Evolutionary conservation across 1,140 invertebrate genomes (phyloP).

Genomic region (Ctenoplectra terminalis): DNA sequence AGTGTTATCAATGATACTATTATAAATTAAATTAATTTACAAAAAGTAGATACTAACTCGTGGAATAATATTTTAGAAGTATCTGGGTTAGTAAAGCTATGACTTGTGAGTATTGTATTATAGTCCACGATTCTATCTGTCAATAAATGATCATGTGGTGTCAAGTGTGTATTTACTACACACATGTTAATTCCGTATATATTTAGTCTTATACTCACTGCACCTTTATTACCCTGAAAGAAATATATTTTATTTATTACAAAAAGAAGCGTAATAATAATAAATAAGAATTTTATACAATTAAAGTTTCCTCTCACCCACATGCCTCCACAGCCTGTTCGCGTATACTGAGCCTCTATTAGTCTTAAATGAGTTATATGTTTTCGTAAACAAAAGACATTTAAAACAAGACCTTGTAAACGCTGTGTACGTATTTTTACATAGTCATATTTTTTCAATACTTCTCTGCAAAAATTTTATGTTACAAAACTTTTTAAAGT

Average conservation of each 20-base stretch:
- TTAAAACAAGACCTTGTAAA: slow-evolving; percentile 91
- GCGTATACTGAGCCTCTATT: slow-evolving; percentile 92
- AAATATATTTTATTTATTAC: background rate
- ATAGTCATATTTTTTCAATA: slow-evolving; percentile 88
- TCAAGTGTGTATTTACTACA: slow-evolving; percentile 94
- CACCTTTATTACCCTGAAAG: slow-evolving; percentile 96
- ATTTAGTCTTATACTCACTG: slow-evolving; percentile 92
- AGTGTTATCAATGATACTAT: slow-evolving; percentile 49
- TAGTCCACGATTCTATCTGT: slow-evolving; percentile 93
- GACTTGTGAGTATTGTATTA: slow-evolving; percentile 90
- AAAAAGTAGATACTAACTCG: slow-evolving; percentile 87
- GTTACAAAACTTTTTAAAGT: background rate
- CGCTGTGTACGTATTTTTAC: slow-evolving; percentile 90
- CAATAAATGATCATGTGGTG: slow-evolving; percentile 92
- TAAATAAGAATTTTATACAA: background rate
- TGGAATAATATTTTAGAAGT: slow-evolving; percentile 94
- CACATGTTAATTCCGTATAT: slow-evolving; percentile 94
- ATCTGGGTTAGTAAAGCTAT: slow-evolving; percentile 88
- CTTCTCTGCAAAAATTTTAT: slow-evolving; percentile 83
- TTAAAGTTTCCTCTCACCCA: slow-evolving; percentile 85
- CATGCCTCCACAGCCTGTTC: slow-evolving; percentile 94
- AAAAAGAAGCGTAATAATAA: too few species aligned
- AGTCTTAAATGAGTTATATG: slow-evolving; percentile 91
- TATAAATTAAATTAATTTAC: background rate
- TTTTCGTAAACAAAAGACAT: slow-evolving; percentile 89